Percentiles rank a stretch among this genome's conserved stretches.
Evolutionary conservation across 2,797 vertebrate species (phyloP).

Genomic region (Apogon talboti): DNA sequence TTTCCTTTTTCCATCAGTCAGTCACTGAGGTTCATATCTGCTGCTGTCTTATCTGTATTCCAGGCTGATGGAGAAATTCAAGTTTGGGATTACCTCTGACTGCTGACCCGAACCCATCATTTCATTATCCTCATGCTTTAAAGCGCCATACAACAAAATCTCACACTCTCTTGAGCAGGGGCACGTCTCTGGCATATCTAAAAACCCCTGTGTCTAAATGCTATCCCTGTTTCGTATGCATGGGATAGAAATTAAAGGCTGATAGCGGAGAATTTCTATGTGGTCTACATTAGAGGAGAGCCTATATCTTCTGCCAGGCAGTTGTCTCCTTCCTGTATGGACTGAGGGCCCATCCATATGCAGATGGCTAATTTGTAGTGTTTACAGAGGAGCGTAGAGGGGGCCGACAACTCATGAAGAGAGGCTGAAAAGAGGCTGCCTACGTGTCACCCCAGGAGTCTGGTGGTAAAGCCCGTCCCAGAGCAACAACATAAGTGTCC

Average conservation of each 20-base stretch:
- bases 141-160: conserved; percentile 42
- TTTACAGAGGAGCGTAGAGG: conserved; percentile 77
- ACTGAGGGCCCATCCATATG: conserved; percentile 80
- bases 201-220: conserved; percentile 21
- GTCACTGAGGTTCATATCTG: conserved; percentile 71
- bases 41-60: conserved; percentile 82
- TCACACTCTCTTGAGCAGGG: conserved; percentile 43
- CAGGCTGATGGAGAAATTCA: conserved; percentile 78
- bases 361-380: conserved; percentile 80
- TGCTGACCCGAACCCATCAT: conserved; percentile 75
- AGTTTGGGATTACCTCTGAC: conserved; percentile 82
- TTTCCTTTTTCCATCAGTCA: conserved; percentile 79
- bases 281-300: conserved; percentile 39
- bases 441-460: conserved; percentile 78
- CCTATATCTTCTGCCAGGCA: conserved; percentile 44
- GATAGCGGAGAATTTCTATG: conserved; percentile 50
- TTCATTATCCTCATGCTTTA: conserved; percentile 61
- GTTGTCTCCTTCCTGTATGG: conserved; percentile 77
- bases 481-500: conserved; percentile 77
- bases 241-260: conserved; percentile 62
- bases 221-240: conserved; percentile 59
- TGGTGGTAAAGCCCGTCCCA: conserved; percentile 68
- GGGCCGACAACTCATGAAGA: conserved; percentile 70
- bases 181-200: conserved; percentile 26
- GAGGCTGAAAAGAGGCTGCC: conserved; percentile 72